These are phyloP conservation scores for Hylyphantes graminicola DNA, from an alignment of 1,140 invertebrate genomes.

Conservation along the genomic window DNA sequence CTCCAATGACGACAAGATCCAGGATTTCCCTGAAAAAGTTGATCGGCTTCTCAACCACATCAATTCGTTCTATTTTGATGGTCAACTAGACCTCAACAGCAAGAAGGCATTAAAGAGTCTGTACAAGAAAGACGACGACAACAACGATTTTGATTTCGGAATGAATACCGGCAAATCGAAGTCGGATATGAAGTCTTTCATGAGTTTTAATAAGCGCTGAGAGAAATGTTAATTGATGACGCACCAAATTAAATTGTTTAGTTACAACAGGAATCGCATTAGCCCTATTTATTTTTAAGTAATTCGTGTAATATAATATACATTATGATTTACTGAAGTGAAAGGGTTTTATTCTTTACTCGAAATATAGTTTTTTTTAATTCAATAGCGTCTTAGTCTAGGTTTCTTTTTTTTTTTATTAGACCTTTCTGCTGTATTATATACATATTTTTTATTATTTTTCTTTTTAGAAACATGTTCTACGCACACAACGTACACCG, in stretches of 20 bases:
- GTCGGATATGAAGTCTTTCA: slow-evolving; percentile 41
- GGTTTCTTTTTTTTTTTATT: no score
- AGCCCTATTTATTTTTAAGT: no score
- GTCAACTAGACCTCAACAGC: slow-evolving; percentile 64
- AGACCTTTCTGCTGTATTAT: no score
- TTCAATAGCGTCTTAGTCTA: no score
- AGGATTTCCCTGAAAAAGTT: slow-evolving; percentile 68
- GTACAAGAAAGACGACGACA: slow-evolving; percentile 53
- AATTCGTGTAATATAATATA: no score
- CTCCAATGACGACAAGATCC: slow-evolving; percentile 63
- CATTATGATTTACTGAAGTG: no score
- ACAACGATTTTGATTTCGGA: slow-evolving; percentile 51
- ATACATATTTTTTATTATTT: no score
- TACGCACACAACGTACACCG: slow-evolving; percentile 19
- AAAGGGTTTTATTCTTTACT: no score
- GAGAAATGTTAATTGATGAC: not conserved
- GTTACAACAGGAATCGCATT: no score
- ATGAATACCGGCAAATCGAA: slow-evolving; percentile 19
- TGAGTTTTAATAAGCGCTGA: slow-evolving; percentile 47
- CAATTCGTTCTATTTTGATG: slow-evolving; percentile 68
- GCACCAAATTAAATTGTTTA: no score
- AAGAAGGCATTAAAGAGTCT: slow-evolving; percentile 63
- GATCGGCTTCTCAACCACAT: slow-evolving; percentile 69
- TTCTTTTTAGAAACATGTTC: not conserved
- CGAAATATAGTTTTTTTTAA: no score